phyloP scores from a whole-genome alignment of 30 jellyfish, hydroid and myxozoan species.

The Aurelia aurita complex sp. Pacific region DNA sequence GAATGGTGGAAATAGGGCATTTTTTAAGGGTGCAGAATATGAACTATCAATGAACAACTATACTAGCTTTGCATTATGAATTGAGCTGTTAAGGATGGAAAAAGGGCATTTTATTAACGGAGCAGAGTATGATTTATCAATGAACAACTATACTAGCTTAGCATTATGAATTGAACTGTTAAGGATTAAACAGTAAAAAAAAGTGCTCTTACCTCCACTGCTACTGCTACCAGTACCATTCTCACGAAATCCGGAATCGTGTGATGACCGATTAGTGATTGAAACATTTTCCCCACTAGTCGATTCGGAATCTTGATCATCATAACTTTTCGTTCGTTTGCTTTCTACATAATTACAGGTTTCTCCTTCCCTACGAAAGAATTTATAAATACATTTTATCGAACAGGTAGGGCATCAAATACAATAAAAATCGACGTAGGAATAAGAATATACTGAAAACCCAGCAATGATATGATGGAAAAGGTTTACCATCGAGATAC shows the following conservation, averaged over 20 bases:
- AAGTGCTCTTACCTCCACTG: constrained; percentile 14
- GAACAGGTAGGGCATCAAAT: not conserved
- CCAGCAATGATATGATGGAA: not conserved
- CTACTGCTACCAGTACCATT: constrained; percentile 26
- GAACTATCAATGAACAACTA: too few relatives aligned
- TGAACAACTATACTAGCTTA: too few relatives aligned
- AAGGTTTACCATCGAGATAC: not conserved
- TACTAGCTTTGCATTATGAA: too few relatives aligned
- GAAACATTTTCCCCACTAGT: constrained; percentile 15
- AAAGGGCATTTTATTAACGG: too few relatives aligned
- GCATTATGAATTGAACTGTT: too few relatives aligned
- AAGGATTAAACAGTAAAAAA: not conserved
- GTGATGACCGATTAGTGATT: constrained; percentile 22
- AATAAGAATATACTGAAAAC: not conserved
- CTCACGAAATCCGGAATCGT: constrained; percentile 62
- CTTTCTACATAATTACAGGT: constrained; percentile 8
- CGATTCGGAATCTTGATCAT: constrained; percentile 49
- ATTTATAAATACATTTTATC: too few relatives aligned
- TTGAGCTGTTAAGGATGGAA: too few relatives aligned
- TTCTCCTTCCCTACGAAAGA: constrained; percentile 29
- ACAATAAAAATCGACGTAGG: not conserved
- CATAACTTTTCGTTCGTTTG: constrained; percentile 44
- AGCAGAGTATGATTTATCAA: too few relatives aligned
- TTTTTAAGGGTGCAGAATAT: too few relatives aligned
- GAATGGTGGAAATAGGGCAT: too few relatives aligned